These are phyloP conservation scores for Sterna hirundo DNA, from an alignment of 2,113 vertebrate species.

Conservation along the genomic window DNA sequence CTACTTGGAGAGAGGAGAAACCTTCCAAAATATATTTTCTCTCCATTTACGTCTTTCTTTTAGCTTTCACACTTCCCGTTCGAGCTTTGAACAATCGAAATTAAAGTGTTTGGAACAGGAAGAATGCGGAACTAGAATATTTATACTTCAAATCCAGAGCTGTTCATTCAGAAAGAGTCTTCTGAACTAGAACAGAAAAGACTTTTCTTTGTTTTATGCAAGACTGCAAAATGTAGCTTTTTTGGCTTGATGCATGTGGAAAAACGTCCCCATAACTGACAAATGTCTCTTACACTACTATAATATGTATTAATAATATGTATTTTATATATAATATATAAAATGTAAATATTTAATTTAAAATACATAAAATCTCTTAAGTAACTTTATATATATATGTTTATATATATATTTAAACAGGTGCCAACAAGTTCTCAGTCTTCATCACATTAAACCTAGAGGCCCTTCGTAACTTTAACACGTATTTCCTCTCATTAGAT, in stretches of 20 bases:
- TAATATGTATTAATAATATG: too few species aligned
- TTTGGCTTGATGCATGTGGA: not conserved
- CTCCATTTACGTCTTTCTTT: not conserved
- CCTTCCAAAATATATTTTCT: not conserved
- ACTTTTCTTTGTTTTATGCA: not conserved
- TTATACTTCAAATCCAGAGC: not conserved
- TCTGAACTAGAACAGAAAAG: not conserved
- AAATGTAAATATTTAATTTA: not conserved
- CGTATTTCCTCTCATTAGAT: not conserved
- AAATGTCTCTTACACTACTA: not conserved
- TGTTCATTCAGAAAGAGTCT: not conserved
- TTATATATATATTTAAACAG: not conserved
- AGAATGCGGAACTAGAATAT: not conserved
- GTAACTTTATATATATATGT: not conserved
- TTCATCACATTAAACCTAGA: not conserved
- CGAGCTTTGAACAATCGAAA: not conserved
- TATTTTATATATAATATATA: not conserved
- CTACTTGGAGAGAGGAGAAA: not conserved
- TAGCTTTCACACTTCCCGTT: not conserved
- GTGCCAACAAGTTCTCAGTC: not conserved
- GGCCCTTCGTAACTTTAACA: not conserved
- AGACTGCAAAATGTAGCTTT: not conserved
- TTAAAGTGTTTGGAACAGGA: not conserved
- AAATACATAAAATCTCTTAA: not conserved
- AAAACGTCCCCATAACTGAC: not conserved